Evolutionary conservation across 2,113 vertebrate genomes (phyloP).

Genomic region (Tupaia chinensis): DNA sequence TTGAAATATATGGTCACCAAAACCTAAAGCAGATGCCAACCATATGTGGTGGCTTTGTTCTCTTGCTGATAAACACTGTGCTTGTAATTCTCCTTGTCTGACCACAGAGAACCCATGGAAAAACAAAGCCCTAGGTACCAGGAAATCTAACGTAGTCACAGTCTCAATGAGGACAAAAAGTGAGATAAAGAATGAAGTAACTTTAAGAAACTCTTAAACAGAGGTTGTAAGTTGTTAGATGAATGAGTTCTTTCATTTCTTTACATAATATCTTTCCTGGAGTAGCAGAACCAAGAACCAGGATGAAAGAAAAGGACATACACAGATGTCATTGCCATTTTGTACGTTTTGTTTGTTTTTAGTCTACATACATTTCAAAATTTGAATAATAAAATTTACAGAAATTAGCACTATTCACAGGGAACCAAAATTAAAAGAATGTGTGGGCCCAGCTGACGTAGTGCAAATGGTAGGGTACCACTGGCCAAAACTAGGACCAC

Average conservation of each 20-base stretch:
- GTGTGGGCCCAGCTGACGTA: no score
- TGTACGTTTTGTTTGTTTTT: background rate
- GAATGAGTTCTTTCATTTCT: background rate
- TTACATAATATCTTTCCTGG: background rate
- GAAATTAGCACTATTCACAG: background rate
- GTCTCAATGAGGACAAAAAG: slow-evolving; percentile 13
- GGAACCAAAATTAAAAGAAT: background rate
- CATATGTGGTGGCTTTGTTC: background rate
- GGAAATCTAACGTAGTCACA: slow-evolving; percentile 22
- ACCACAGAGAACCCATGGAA: slow-evolving; percentile 35
- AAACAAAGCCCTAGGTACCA: slow-evolving; percentile 41
- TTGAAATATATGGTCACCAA: slow-evolving; percentile 65
- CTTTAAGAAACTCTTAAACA: slow-evolving; percentile 12
- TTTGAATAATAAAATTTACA: slow-evolving; percentile 10
- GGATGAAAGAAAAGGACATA: background rate
- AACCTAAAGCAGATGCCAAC: slow-evolving; percentile 51
- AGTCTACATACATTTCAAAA: slow-evolving; percentile 40
- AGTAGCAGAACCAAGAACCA: slow-evolving; percentile 41
- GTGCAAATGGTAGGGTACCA: no score
- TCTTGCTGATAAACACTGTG: slow-evolving; percentile 44
- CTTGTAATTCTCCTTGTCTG: slow-evolving; percentile 60
- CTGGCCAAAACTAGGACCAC: no score
- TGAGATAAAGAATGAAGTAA: background rate
- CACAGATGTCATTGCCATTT: background rate
- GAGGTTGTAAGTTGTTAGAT: background rate